Evolutionary conservation across 2,797 vertebrate genomes (phyloP), one percentile per base, ranked within the genome.

Genomic region (Alosa sapidissima): DNA sequence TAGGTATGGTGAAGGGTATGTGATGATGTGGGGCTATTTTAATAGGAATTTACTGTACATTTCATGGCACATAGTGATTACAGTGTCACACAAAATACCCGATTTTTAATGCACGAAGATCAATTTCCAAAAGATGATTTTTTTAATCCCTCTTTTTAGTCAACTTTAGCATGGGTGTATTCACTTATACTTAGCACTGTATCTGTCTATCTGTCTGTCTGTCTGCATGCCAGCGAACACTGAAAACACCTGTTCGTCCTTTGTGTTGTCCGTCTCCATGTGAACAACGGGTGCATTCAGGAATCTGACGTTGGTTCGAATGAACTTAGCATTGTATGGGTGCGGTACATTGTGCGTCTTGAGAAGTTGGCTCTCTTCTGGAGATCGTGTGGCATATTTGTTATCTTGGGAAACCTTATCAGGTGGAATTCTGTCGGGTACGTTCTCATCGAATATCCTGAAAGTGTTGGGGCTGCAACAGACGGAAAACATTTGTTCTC

Each of bases 301-400:
- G 88, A 89, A 89, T 19, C 89, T 85, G 62, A 88, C 88, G n/a
- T 91, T 91, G 11, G 88, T 89, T 24, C 87, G 88, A 28, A 91
- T 91, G 88, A 90, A 89, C 51, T 82, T 86, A 82, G 82, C 49
- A 11, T 88, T 81, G 72, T 81, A 72, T 33, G 90, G 88, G n/a
- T 91, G 90, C 3, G 90, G 90, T 41, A 81, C 19, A 55, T 91
- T 89, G 83, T 84, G 88, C 0, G 51, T 88, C 60, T 89, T 88
- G 21, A 52, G 52, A 24, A 58, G 28, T 28, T 87, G 86, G 1
- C 54, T 7, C 41, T 86, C 82, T 19, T 51, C 68, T 0, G 58
- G 81, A 21, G 81, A 51, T 81, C 81, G 82, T 9, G n/a, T 28
- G 3, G 52, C 55, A 82, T 86, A 83, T 45, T 45, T 83, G 11